Conservation (phyloP, 2,797 vertebrate genomes). For the Ctenochaetus hawaiiensis region DNA sequence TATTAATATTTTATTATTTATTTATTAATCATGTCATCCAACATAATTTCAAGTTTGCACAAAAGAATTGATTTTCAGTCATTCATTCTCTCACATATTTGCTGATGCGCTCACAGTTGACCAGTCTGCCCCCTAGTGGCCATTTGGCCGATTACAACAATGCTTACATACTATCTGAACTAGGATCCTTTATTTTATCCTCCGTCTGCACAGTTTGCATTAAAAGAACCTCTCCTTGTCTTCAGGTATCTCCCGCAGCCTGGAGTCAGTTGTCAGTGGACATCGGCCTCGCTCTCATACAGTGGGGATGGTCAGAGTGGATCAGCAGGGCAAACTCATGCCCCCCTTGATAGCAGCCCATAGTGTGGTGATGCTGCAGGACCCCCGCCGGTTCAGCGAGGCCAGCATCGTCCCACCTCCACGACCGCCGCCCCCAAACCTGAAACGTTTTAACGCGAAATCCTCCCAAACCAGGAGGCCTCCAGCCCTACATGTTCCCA, state of each 20-base stretch:
- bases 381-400: conserved; percentile 82
- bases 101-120: not conserved
- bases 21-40: too few relatives aligned
- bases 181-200: too few relatives aligned
- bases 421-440: conserved; percentile 80
- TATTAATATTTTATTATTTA: too few relatives aligned
- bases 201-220: not conserved
- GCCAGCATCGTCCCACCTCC: conserved; percentile 74
- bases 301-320: conserved; percentile 21
- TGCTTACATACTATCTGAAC: not conserved
- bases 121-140: conserved; percentile 49
- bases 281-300: conserved; percentile 35
- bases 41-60: too few relatives aligned
- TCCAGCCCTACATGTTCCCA: not conserved
- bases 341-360: conserved; percentile 13
- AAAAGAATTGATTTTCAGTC: too few relatives aligned
- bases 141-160: not conserved
- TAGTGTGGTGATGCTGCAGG: conserved; percentile 50
- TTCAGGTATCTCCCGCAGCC: conserved; percentile 82
- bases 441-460: conserved; percentile 64
- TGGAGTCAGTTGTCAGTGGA: conserved; percentile 82
- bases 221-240: not conserved
- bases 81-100: not conserved
- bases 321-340: conserved; percentile 57
- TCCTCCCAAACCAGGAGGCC: conserved; percentile 53